These are phyloP conservation scores for Phalacrocorax pelagicus DNA, from an alignment of 2,113 vertebrate genomes.

Conservation along the genomic window DNA sequence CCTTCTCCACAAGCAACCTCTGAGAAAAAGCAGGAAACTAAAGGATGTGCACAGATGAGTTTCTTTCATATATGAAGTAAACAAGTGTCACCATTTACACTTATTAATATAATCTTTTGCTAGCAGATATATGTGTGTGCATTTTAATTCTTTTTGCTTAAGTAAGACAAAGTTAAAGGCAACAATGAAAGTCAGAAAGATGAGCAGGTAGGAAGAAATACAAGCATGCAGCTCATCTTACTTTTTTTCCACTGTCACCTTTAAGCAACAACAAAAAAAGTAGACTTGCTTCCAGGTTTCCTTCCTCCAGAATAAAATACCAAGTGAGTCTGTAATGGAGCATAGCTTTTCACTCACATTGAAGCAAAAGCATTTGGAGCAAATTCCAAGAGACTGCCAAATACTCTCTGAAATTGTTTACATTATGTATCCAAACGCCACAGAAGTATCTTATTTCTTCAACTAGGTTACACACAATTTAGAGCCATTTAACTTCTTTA, in stretches of 20 bases:
- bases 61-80: neutral
- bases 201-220: neutral
- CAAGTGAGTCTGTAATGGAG: neutral
- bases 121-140: neutral
- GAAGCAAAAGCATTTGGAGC: neutral
- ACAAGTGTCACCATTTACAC: neutral
- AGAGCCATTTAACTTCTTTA: neutral
- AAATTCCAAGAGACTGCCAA: neutral
- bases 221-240: neutral
- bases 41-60: accelerated
- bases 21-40: neutral
- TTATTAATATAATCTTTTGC: neutral
- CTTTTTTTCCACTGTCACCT: neutral
- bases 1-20: neutral
- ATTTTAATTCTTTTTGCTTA: neutral
- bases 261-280: neutral
- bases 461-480: neutral
- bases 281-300: neutral
- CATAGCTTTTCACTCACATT: neutral
- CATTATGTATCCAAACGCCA: neutral
- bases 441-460: neutral
- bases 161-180: neutral
- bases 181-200: neutral
- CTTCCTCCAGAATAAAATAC: neutral
- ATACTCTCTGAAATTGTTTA: neutral